Conservation (phyloP, 1,140 invertebrate genomes). For the Drosophila sproati region DNA sequence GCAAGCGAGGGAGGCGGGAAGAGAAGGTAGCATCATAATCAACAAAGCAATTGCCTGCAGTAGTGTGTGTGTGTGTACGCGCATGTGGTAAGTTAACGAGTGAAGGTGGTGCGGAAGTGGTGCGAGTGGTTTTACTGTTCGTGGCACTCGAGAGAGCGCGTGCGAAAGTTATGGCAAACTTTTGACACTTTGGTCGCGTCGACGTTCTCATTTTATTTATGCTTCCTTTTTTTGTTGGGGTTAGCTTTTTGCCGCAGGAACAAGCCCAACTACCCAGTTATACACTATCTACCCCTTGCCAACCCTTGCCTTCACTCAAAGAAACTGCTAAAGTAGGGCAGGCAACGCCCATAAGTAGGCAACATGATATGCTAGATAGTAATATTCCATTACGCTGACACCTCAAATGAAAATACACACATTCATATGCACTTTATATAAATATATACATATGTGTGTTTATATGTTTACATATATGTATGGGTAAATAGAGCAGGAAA, state of each 20-base stretch:
- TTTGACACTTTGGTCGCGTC: conserved; percentile 63
- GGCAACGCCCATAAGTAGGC: conserved; percentile 55
- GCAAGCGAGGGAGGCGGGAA: not conserved
- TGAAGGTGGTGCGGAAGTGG: conserved; percentile 9
- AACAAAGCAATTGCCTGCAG: conserved; percentile 55
- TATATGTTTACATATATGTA: not conserved
- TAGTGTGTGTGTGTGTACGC: conserved; percentile 3
- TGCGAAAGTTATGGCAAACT: conserved; percentile 75
- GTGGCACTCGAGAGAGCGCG: conserved; percentile 46
- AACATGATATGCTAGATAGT: conserved; percentile 21
- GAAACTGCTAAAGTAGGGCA: conserved; percentile 10
- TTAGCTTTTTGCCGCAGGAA: conserved; percentile 24
- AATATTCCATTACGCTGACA: conserved; percentile 4
- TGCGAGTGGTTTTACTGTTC: conserved; percentile 1
- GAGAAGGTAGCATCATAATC: conserved; percentile 43
- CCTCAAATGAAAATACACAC: not conserved
- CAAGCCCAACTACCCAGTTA: not conserved
- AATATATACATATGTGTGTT: conserved; percentile 3
- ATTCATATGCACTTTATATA: too few relatives aligned
- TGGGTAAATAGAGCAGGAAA: not conserved
- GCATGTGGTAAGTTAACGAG: conserved; percentile 41
- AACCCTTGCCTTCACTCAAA: not conserved
- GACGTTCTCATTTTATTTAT: conserved; percentile 1
- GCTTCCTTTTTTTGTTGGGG: conserved; percentile 9
- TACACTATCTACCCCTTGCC: too few relatives aligned